Evolutionary conservation across 2,113 vertebrate species (phyloP).

Genomic region (Macquaria ambigua): DNA sequence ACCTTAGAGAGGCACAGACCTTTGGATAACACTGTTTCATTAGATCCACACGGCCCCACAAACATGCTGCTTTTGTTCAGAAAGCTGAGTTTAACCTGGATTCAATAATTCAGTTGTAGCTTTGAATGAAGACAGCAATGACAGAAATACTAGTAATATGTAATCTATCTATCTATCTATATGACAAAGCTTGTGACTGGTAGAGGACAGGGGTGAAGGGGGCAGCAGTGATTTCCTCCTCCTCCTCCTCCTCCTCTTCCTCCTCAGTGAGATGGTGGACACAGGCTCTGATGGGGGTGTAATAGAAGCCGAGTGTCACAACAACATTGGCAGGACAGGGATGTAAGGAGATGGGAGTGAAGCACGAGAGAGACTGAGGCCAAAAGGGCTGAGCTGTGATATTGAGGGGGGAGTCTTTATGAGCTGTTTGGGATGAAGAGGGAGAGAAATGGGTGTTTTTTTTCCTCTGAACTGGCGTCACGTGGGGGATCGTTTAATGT

Average conservation of each 20-base stretch:
- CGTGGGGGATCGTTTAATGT: neutral
- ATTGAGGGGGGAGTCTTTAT: conserved; percentile 7
- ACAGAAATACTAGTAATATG: neutral
- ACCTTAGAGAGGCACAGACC: conserved; percentile 19
- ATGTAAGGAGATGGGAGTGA: conserved; percentile 1
- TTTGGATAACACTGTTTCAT: conserved; percentile 47
- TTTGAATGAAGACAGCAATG: neutral
- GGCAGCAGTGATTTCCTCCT: conserved; percentile 66
- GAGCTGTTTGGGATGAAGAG: conserved; percentile 24
- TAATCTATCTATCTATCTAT: neutral
- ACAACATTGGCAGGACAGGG: conserved; percentile 44
- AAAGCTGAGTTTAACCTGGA: neutral
- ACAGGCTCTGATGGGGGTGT: conserved; percentile 58
- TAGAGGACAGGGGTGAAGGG: conserved; percentile 32
- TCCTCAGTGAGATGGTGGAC: conserved; percentile 38
- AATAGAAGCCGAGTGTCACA: conserved; percentile 73
- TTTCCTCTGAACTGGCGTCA: neutral
- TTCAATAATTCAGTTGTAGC: conserved; percentile 18
- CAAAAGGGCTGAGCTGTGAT: conserved; percentile 19
- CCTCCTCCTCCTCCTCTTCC: conserved; percentile 27
- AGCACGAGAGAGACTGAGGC: conserved; percentile 8
- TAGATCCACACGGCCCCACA: conserved; percentile 45
- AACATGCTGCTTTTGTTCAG: conserved; percentile 26
- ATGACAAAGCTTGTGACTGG: conserved; percentile 6
- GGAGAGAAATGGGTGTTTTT: conserved; percentile 4